Conservation (phyloP, 1,140 invertebrate genomes). For the Bradysia coprophila region DNA sequence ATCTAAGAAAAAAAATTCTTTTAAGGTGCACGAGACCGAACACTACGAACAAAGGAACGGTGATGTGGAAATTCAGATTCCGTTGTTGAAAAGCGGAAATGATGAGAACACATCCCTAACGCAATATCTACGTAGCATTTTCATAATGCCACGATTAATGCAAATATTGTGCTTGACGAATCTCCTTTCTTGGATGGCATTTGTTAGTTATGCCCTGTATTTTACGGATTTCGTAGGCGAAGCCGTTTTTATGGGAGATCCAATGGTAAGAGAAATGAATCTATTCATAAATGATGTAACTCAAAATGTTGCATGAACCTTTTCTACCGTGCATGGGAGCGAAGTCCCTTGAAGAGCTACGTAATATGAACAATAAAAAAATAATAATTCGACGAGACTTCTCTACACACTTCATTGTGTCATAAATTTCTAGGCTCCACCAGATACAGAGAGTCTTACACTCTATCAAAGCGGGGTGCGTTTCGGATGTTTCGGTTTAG, state of each 20-base stretch:
- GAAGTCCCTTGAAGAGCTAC: not conserved
- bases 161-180: slow-evolving; percentile 61
- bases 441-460: slow-evolving; percentile 23
- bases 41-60: too few relatives aligned
- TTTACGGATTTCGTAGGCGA: slow-evolving; percentile 80
- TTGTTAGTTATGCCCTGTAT: slow-evolving; percentile 70
- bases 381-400: too few relatives aligned
- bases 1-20: too few relatives aligned
- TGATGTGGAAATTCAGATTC: too few relatives aligned
- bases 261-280: slow-evolving; percentile 26
- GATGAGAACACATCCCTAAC: slow-evolving; percentile 23
- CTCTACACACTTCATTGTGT: too few relatives aligned
- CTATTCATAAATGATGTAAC: not conserved
- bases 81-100: too few relatives aligned
- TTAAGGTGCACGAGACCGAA: too few relatives aligned
- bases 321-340: not conserved
- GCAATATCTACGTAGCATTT: slow-evolving; percentile 54
- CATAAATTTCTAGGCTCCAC: slow-evolving; percentile 26
- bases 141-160: slow-evolving; percentile 57
- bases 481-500: slow-evolving; percentile 72
- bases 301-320: not conserved
- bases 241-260: slow-evolving; percentile 57
- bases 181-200: slow-evolving; percentile 73
- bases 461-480: slow-evolving; percentile 58
- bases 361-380: too few relatives aligned